Evolutionary conservation across 1,140 invertebrate species (phyloP).

Genomic region (Pygmarrhopalites habei): DNA sequence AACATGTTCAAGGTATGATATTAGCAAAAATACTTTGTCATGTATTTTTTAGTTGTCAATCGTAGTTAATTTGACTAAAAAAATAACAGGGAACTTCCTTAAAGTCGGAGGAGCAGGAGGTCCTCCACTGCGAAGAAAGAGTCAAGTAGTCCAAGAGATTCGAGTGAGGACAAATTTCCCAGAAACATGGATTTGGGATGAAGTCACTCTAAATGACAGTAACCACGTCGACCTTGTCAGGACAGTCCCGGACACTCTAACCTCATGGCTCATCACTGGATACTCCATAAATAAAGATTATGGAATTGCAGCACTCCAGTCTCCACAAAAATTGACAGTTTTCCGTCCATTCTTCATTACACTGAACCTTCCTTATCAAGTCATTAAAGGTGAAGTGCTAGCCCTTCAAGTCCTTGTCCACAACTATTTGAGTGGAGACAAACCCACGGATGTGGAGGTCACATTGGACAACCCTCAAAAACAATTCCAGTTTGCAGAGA

Average conservation of each 20-base stretch:
- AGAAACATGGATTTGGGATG: slow-evolving; percentile 53
- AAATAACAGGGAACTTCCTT: neutral
- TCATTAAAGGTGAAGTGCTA: slow-evolving; percentile 19
- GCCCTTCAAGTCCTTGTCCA: slow-evolving; percentile 60
- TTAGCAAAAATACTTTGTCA: too few relatives aligned
- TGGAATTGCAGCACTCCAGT: slow-evolving; percentile 43
- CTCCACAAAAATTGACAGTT: slow-evolving; percentile 3
- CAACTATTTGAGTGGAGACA: slow-evolving; percentile 54
- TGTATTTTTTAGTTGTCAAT: too few relatives aligned
- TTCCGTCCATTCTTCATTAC: slow-evolving; percentile 27
- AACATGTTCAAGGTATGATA: too few relatives aligned
- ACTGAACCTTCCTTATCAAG: slow-evolving; percentile 11
- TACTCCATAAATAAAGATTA: slow-evolving; percentile 77
- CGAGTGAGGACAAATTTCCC: slow-evolving; percentile 2
- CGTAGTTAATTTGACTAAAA: too few relatives aligned
- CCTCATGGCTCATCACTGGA: slow-evolving; percentile 83
- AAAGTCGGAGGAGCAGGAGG: neutral
- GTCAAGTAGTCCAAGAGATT: neutral
- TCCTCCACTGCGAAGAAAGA: neutral
- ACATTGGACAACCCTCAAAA: slow-evolving; percentile 43
- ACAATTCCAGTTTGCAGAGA: slow-evolving; percentile 12
- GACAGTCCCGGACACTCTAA: slow-evolving; percentile 79
- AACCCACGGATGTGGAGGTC: slow-evolving; percentile 45
- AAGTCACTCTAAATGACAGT: slow-evolving; percentile 44
- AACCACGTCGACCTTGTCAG: slow-evolving; percentile 52